Evolutionary conservation across 1,140 invertebrate species (phyloP).

Genomic region (Coelopa frigida): DNA sequence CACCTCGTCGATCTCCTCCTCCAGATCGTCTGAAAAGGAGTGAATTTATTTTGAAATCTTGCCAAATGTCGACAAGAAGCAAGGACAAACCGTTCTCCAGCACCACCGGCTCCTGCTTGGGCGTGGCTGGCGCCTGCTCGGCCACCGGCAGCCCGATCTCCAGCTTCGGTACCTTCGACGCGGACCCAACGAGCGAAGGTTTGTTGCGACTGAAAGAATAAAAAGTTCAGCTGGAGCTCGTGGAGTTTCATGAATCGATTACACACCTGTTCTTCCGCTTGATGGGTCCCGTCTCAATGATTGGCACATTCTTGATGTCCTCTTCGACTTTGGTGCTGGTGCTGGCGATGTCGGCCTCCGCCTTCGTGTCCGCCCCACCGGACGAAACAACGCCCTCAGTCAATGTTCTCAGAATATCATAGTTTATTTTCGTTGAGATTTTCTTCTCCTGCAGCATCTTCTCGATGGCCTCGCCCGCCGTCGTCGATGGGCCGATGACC

Average conservation of each 20-base stretch:
- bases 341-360: background rate
- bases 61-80: background rate
- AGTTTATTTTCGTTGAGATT: slow-evolving; percentile 95
- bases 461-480: slow-evolving; percentile 87
- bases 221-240: background rate
- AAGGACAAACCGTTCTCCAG: slow-evolving; percentile 17
- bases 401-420: slow-evolving; percentile 82
- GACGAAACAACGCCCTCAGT: slow-evolving; percentile 26
- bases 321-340: background rate
- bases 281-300: slow-evolving; percentile 30
- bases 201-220: slow-evolving; percentile 17
- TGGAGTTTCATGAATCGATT: background rate
- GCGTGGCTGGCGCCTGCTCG: slow-evolving; percentile 12
- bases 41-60: background rate
- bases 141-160: slow-evolving; percentile 31
- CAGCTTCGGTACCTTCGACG: slow-evolving; percentile 27
- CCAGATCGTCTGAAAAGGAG: slow-evolving; percentile 19
- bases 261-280: slow-evolving; percentile 16
- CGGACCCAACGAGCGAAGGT: slow-evolving; percentile 28
- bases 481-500: slow-evolving; percentile 59
- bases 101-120: slow-evolving; percentile 18
- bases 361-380: slow-evolving; percentile 10
- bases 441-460: slow-evolving; percentile 93
- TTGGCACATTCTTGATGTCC: slow-evolving; percentile 20
- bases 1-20: slow-evolving; percentile 23